Conservation (phyloP, 1,140 invertebrate species). For the Drosophila takahashii region DNA sequence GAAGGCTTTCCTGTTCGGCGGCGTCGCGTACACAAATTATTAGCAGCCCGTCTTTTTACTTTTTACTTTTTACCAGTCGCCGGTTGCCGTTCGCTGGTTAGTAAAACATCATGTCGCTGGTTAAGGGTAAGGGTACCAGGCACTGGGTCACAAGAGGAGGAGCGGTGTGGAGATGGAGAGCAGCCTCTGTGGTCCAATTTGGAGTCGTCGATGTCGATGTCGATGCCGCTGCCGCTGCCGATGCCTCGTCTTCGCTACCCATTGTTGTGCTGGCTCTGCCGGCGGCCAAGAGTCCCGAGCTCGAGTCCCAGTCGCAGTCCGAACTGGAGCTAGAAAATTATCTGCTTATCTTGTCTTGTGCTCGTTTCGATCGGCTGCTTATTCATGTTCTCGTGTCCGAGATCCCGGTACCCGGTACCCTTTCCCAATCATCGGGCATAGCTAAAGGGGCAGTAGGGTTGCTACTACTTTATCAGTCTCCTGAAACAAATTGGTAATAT, state of each 20-base stretch:
- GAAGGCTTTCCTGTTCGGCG: conserved; percentile 34
- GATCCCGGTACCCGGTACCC: not conserved
- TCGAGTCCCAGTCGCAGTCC: conserved; percentile 18
- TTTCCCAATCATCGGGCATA: not conserved
- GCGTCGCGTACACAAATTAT: conserved; percentile 77
- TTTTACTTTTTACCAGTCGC: conserved; percentile 5
- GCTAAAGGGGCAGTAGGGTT: too few species aligned
- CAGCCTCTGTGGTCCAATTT: conserved; percentile 81
- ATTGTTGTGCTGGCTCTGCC: conserved; percentile 38
- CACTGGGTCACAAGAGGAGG: conserved; percentile 40
- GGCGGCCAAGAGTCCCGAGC: conserved; percentile 48
- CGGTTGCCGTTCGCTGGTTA: conserved; percentile 67
- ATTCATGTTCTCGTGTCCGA: conserved; percentile 71
- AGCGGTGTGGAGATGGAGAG: not conserved
- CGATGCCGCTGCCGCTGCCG: not conserved
- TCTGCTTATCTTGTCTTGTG: conserved; percentile 83
- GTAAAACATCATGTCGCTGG: conserved; percentile 79
- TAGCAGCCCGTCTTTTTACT: conserved; percentile 53
- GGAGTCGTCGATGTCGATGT: conserved; percentile 55
- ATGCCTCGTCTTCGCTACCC: not conserved
- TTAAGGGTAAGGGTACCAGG: conserved; percentile 69
- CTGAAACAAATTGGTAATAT: too few species aligned
- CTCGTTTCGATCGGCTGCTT: conserved; percentile 80
- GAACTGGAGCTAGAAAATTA: conserved; percentile 78
- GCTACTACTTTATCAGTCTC: too few species aligned